phyloP scores from a whole-genome alignment of 2,888 invertebrate species.

The Pristionchus fissidentatus region DNA sequence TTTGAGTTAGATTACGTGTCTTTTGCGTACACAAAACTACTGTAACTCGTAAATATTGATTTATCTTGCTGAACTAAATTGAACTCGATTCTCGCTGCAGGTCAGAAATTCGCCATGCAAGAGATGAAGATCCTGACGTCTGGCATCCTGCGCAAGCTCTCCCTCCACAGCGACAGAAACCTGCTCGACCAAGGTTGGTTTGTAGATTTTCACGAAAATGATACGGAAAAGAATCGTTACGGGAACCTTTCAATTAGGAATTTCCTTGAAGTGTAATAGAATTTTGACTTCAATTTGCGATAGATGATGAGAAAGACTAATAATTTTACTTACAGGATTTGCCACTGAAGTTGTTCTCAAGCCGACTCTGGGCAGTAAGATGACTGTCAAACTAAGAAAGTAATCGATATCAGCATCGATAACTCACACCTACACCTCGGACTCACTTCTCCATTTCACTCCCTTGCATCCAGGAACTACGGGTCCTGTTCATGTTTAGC shows the following conservation, averaged over 20 bases:
- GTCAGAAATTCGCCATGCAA: slow-evolving; percentile 76
- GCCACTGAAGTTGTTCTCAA: slow-evolving; percentile 48
- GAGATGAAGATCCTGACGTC: slow-evolving; percentile 76
- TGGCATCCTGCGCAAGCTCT: slow-evolving; percentile 73
- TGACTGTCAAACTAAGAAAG: background rate
- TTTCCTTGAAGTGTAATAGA: too few relatives aligned
- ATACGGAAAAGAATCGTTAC: too few relatives aligned
- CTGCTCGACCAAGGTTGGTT: slow-evolving; percentile 64
- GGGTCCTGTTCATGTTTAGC: background rate
- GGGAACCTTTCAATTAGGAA: too few relatives aligned
- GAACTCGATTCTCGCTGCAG: slow-evolving; percentile 58
- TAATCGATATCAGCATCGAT: background rate
- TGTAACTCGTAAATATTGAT: too few relatives aligned
- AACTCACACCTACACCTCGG: too few relatives aligned
- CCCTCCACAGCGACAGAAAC: slow-evolving; percentile 71
- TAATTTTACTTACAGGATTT: background rate
- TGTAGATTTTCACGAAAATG: too few relatives aligned
- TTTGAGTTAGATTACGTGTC: too few relatives aligned
- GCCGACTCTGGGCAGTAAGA: slow-evolving; percentile 13
- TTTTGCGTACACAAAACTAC: too few relatives aligned
- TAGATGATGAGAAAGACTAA: background rate
- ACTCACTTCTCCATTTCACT: background rate
- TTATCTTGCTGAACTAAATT: too few relatives aligned
- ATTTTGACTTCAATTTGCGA: too few relatives aligned
- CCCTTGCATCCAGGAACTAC: background rate